A percentile compares a stretch with the other conserved stretches of the same genome.
Conservation (phyloP, 2,113 vertebrate genomes). For the Halichoerus grypus region DNA sequence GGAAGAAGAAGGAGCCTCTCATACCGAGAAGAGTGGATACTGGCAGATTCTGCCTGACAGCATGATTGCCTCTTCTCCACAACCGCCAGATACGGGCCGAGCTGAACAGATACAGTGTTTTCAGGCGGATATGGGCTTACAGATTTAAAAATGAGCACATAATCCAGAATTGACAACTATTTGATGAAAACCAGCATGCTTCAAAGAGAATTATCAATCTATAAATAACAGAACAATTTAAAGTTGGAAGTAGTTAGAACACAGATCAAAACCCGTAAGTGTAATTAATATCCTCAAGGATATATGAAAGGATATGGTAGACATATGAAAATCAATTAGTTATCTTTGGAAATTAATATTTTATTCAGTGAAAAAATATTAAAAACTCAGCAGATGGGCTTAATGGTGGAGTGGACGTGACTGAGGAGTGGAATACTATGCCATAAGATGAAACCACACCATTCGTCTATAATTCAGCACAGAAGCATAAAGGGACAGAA, state of each 20-base stretch:
- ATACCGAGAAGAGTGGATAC: neutral
- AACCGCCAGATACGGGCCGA: neutral
- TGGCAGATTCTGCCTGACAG: neutral
- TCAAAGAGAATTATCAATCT: conserved; percentile 25
- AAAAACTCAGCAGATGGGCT: neutral
- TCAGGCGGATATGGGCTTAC: neutral
- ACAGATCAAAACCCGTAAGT: neutral
- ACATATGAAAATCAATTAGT: neutral
- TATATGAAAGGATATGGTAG: neutral
- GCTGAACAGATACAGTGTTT: neutral
- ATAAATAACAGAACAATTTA: neutral
- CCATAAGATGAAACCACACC: neutral
- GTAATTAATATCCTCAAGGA: conserved; percentile 18
- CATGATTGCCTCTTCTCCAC: neutral
- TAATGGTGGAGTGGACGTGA: neutral
- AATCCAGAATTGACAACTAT: neutral
- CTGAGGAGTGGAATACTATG: neutral
- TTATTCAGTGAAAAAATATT: neutral
- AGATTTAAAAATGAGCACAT: neutral
- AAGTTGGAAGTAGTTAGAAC: neutral
- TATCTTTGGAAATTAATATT: conserved; percentile 56
- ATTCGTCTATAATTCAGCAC: conserved; percentile 22
- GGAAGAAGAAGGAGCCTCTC: neutral
- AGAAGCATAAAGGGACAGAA: neutral
- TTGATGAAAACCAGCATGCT: neutral